Evolutionary conservation across 2,797 vertebrate genomes (phyloP), one percentile per base, ranked within the genome.

Genomic region (Sebastes diploproa): DNA sequence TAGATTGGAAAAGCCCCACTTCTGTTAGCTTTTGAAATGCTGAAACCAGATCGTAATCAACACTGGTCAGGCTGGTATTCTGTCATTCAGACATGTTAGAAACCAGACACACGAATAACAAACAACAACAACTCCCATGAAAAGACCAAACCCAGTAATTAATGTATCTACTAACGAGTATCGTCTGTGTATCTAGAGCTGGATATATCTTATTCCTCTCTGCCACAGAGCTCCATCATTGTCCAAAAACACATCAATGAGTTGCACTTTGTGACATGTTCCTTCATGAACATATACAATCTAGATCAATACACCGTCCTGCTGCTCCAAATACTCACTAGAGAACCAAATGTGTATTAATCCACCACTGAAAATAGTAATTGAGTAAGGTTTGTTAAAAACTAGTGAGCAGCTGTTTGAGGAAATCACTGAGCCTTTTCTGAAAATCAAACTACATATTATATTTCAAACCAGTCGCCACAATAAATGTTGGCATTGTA

Each of bases 21-120:
- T 75, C 64, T 5, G 64, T 36, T 1, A 60, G 29, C 36, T 59
- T 68, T 71, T 67, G 23, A 75, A 20, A 68, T 54, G 13, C 59
- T 59, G 54, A 80, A 9, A 72, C 72, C 55, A 66, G 72, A 64
- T 25, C 60, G 64, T 56, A 74, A 79, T 81, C 70, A 46, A 50
- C 71, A 70, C 69, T 30, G 78, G 30, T 69, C 29, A 12, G 18
- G 7, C 74, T 71, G 65, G 25, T 62, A 4, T 62, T 60, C 0
- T 23, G 2, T 38, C 12, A 29, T 14, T 74, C 54, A 52, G 46
- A 27, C 16, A 29, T 9, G 18, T 55, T 74, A 27, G 38, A 78
- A 42, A 25, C 42, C 62, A 62, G 75, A 58, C 34, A 55, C 9
- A 32, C 3, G 12, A 46, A 13, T 29, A 55, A 42, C 38, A 42